Evolutionary conservation across 2,888 invertebrate species (phyloP), one percentile per base, ranked within the genome.

Genomic region (Drosophila testacea): DNA sequence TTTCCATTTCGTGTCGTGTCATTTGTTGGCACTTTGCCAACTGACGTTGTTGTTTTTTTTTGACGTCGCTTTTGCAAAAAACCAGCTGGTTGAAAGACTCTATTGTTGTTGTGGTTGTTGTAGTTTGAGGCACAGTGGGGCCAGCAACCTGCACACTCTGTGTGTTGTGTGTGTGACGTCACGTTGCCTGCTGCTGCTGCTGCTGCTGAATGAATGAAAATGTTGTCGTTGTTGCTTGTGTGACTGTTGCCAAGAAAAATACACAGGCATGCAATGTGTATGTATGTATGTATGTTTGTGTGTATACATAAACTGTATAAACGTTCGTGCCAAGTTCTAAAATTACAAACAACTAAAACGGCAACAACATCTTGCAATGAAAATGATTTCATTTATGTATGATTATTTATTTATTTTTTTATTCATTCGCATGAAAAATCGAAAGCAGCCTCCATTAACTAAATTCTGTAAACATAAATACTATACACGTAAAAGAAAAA

Each of bases 271-370:
- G 38, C 16, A 34, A 30, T 38, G 2, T 27, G 10, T 47, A 9
- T 50, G 4, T 39, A 28, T 57, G 16, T 47, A 22, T 50, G 28
- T 16, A 1, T 16, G 16, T 47, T 4, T 50, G 54, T 55, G 30
- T 75, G 59, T 54, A 55, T 63, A 62, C 28, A 68, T 38, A 63
- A 55, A 59, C 54, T 59, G 69, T 56, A 48, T 16, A 59, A 44
- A 36, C 48, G 75, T 62, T 69, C 64, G 75, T 79, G 89, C 84
- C 89, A 89, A 89, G 84, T 87, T 87, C 83, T 83, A 89, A 89
- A 83, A 87, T 83, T 81, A 81, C 81, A 79, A 70, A 64, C 59
- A 55, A 65, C 46, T 50, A 56, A 41, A 72, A 62, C n/a, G 52
- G 28, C 62, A 38, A 51, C 28, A 64, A 44, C 59, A 51, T 51